These are phyloP conservation scores for Zeugodacus cucurbitae DNA, from an alignment of 1,140 invertebrate genomes.

Conservation along the genomic window DNA sequence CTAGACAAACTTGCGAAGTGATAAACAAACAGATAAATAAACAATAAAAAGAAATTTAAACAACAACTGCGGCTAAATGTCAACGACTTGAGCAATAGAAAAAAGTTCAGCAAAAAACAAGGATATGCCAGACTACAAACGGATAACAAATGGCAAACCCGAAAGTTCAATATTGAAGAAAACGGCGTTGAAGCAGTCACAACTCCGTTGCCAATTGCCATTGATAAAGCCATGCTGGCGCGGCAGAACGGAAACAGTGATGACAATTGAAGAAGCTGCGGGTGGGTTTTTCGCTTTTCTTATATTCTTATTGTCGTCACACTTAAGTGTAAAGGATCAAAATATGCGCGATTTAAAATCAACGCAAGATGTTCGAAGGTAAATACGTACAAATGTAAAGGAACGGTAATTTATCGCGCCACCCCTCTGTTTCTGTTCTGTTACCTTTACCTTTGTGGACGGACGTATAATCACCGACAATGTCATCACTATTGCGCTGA, in stretches of 20 bases:
- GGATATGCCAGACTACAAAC: neutral
- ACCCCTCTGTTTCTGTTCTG: neutral
- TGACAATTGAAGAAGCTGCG: neutral
- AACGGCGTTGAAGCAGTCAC: neutral
- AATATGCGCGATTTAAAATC: conserved; percentile 27
- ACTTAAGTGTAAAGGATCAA: conserved; percentile 23
- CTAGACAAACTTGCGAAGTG: conserved; percentile 15
- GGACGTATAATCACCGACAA: neutral
- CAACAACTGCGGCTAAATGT: conserved; percentile 1
- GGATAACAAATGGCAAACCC: conserved; percentile 13
- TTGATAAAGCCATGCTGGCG: neutral
- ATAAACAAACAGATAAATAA: conserved; percentile 39
- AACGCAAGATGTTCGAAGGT: neutral
- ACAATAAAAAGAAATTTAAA: conserved; percentile 5
- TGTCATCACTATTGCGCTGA: neutral
- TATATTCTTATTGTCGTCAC: neutral
- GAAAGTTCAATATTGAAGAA: neutral
- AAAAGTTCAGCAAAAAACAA: neutral
- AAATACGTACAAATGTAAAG: neutral
- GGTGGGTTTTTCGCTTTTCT: neutral
- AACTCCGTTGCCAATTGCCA: neutral
- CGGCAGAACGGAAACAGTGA: neutral
- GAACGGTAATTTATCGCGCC: neutral
- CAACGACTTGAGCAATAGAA: neutral
- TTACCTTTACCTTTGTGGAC: neutral